A percentile compares a stretch with the other conserved stretches of the same genome.
phyloP scores from a whole-genome alignment of 2,888 invertebrate genomes.

The Conistra vaccinii region DNA sequence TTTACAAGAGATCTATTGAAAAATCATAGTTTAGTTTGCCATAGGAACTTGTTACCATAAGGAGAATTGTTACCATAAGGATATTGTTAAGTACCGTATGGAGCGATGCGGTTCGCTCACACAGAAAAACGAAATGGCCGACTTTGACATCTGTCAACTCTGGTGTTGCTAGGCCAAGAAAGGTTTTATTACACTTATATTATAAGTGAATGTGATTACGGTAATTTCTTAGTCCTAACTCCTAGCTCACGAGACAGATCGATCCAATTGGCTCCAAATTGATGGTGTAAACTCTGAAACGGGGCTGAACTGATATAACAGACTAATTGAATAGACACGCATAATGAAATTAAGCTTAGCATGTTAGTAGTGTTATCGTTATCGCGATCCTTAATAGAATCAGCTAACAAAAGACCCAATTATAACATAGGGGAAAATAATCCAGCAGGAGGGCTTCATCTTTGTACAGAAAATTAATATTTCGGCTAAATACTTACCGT shows the following conservation, averaged over 20 bases:
- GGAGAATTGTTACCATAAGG: too few species aligned
- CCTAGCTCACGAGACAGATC: background rate
- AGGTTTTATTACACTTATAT: background rate
- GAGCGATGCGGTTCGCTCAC: background rate
- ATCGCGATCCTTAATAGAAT: background rate
- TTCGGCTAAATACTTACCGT: background rate
- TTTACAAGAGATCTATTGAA: too few species aligned
- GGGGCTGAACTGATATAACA: background rate
- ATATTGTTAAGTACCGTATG: too few species aligned
- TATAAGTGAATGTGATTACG: too few species aligned
- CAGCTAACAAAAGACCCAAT: background rate
- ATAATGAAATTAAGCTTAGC: background rate
- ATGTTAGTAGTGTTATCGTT: background rate
- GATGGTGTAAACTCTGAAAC: background rate
- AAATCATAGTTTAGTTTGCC: too few species aligned
- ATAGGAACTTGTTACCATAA: too few species aligned
- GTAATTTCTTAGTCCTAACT: too few species aligned
- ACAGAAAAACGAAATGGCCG: background rate
- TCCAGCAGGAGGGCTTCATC: conserved; percentile 1
- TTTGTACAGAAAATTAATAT: background rate
- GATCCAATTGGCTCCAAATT: background rate
- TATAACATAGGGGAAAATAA: conserved; percentile 5
- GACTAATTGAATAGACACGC: background rate
- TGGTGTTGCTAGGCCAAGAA: background rate
- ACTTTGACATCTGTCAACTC: background rate